Conservation (phyloP, 2,888 invertebrate genomes). For the Chromoteleia sp. region DNA sequence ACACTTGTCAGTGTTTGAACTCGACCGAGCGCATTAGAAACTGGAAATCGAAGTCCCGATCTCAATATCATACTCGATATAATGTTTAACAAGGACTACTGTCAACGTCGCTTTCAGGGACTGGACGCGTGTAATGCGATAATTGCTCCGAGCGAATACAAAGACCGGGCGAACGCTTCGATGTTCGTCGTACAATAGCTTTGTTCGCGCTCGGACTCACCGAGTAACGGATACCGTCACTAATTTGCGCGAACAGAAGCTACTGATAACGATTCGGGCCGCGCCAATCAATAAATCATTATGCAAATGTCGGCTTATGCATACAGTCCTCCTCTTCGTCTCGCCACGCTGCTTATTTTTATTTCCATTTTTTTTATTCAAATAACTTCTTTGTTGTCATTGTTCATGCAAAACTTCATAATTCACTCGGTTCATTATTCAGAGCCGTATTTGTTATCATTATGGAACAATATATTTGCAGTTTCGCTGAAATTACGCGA, state of each 20-base stretch:
- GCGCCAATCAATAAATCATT: conserved; percentile 44
- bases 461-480: conserved; percentile 44
- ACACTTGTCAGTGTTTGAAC: too few species aligned
- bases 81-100: conserved; percentile 29
- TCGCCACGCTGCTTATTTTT: background rate
- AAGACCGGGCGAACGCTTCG: conserved; percentile 31
- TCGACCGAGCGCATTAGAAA: background rate
- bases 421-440: conserved; percentile 51
- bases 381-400: conserved; percentile 45
- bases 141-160: conserved; percentile 48
- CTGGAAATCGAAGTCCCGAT: conserved; percentile 6
- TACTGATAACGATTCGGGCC: conserved; percentile 39
- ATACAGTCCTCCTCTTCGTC: background rate
- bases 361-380: conserved; percentile 21
- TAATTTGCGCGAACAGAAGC: conserved; percentile 48
- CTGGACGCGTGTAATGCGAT: conserved; percentile 46
- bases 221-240: conserved; percentile 44
- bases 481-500: conserved; percentile 31
- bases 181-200: conserved; percentile 35
- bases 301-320: conserved; percentile 38
- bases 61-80: conserved; percentile 16
- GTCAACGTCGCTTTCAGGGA: conserved; percentile 32
- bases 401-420: conserved; percentile 48
- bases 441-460: conserved; percentile 34
- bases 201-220: conserved; percentile 40